Evolutionary conservation across 2,113 vertebrate species (phyloP).

Genomic region (Rhineura floridana): DNA sequence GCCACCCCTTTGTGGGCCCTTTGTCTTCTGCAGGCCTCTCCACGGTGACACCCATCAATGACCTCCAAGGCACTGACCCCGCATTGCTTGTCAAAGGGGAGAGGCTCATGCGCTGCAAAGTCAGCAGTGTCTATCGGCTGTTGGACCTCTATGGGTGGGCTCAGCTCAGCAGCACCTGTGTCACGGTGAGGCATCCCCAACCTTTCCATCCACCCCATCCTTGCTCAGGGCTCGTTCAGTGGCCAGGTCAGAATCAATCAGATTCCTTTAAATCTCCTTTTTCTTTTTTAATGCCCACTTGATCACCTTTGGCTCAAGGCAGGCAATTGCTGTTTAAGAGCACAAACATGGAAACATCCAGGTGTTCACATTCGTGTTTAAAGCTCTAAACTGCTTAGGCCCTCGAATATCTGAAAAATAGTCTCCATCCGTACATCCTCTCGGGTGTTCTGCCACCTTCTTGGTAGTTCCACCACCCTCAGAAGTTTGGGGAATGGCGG

Average conservation of each 20-base stretch:
- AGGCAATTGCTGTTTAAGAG: background rate
- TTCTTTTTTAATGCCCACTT: background rate
- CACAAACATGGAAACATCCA: no score
- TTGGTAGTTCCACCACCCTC: no score
- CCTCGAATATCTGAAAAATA: no score
- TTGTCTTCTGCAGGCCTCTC: slow-evolving; percentile 78
- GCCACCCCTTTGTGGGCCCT: background rate
- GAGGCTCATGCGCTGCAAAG: slow-evolving; percentile 93
- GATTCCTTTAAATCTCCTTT: background rate
- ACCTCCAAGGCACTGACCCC: slow-evolving; percentile 85
- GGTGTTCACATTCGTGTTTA: no score
- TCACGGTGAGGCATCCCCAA: slow-evolving; percentile 82
- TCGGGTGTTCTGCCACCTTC: no score
- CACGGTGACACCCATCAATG: slow-evolving; percentile 91
- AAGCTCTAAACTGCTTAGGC: no score
- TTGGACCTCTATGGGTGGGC: slow-evolving; percentile 96
- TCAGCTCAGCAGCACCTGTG: slow-evolving; percentile 84
- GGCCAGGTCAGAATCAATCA: accelerated
- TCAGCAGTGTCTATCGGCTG: slow-evolving; percentile 90
- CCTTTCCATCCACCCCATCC: background rate
- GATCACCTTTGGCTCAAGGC: background rate
- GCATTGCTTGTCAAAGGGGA: slow-evolving; percentile 91
- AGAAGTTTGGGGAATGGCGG: no score
- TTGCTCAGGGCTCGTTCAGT: background rate
- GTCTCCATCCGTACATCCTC: no score